A percentile compares a stretch with the other conserved stretches of the same genome.
Evolutionary conservation across 2,797 vertebrate species (phyloP).

Genomic region (Catostomus latipinnis): DNA sequence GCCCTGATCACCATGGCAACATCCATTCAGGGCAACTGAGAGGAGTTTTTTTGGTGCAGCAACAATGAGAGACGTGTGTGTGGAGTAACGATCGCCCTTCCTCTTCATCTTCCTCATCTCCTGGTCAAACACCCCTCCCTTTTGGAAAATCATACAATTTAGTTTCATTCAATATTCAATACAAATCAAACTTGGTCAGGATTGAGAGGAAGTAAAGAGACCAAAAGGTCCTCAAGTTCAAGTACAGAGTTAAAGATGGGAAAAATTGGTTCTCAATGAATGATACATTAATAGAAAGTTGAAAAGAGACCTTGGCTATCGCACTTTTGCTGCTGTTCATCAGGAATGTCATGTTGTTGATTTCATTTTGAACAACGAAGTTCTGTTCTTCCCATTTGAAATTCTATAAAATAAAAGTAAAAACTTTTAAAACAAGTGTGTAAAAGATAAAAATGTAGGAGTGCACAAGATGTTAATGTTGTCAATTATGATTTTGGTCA

Average conservation of each 20-base stretch:
- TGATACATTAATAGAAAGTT: neutral
- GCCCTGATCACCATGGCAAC: constrained; percentile 85
- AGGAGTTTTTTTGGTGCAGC: constrained; percentile 89
- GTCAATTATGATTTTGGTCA: no score
- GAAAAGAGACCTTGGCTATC: constrained; percentile 82
- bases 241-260: neutral
- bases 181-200: neutral
- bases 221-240: neutral
- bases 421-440: neutral
- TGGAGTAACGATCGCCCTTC: constrained; percentile 90
- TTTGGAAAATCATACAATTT: constrained; percentile 30
- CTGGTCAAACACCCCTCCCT: constrained; percentile 82
- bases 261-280: neutral
- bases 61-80: constrained; percentile 92
- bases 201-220: constrained; percentile 1
- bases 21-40: constrained; percentile 88
- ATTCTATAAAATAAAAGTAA: constrained; percentile 76
- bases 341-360: constrained; percentile 92
- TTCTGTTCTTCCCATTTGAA: constrained; percentile 99
- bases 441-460: constrained; percentile 8
- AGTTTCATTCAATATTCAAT: constrained; percentile 5
- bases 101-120: constrained; percentile 86
- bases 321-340: constrained; percentile 85
- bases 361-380: constrained; percentile 95
- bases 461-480: neutral